phyloP scores from a whole-genome alignment of 2,888 invertebrate genomes.

The Troglohyphantes excavatus region DNA sequence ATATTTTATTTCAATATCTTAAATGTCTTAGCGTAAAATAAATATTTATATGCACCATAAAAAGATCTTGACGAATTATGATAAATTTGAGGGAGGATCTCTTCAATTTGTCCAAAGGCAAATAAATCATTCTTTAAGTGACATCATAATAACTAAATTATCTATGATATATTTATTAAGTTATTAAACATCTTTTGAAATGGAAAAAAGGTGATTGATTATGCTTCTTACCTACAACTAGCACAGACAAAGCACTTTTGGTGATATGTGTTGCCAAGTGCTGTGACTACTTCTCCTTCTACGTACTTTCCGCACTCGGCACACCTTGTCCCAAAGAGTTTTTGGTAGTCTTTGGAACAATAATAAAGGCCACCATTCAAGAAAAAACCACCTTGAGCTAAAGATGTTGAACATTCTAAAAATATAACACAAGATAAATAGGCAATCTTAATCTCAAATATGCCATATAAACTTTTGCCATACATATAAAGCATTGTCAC shows the following conservation, averaged over 20 bases:
- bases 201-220: no score
- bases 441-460: no score
- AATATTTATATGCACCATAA: no score
- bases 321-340: conserved; percentile 91
- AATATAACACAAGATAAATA: not conserved
- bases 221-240: conserved; percentile 87
- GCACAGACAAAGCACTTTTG: conserved; percentile 94
- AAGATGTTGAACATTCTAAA: conserved; percentile 91
- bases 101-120: not conserved
- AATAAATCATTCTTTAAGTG: not conserved
- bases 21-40: no score
- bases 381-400: conserved; percentile 97
- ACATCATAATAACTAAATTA: not conserved
- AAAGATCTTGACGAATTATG: no score
- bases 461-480: no score
- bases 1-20: no score
- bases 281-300: conserved; percentile 96
- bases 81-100: no score
- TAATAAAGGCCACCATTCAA: conserved; percentile 94
- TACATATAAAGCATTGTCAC: no score
- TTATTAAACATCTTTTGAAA: not conserved
- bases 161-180: not conserved
- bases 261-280: conserved; percentile 94
- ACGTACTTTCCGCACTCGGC: conserved; percentile 95
- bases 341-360: conserved; percentile 88